Conservation (phyloP, 2,888 invertebrate genomes). For the Oxytorus armatus region DNA sequence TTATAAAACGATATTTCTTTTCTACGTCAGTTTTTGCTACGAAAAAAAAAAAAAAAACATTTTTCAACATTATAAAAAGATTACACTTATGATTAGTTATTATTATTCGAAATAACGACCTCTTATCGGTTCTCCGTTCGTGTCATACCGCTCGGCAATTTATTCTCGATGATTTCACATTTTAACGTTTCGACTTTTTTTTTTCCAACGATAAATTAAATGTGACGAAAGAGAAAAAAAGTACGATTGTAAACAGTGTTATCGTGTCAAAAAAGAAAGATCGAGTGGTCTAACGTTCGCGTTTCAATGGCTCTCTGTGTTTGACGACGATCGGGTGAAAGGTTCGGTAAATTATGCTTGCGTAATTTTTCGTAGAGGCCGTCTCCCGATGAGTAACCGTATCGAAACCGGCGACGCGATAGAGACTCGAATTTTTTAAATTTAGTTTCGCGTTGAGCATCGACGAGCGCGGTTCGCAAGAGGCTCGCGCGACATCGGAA, state of each 20-base stretch:
- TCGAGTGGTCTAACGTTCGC: constrained; percentile 54
- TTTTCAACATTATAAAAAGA: background rate
- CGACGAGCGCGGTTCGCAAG: constrained; percentile 17
- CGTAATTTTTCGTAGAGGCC: constrained; percentile 54
- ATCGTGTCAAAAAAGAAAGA: constrained; percentile 42
- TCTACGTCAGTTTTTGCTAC: constrained; percentile 12
- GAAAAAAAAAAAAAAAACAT: no score
- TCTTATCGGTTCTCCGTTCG: background rate
- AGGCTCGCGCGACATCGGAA: background rate
- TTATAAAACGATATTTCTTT: constrained; percentile 1
- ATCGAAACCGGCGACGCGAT: constrained; percentile 38
- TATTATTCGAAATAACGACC: no score
- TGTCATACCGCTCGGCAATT: no score
- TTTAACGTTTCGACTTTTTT: no score
- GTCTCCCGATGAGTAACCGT: constrained; percentile 60
- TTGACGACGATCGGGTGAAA: constrained; percentile 28
- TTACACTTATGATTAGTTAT: background rate
- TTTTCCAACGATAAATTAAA: no score
- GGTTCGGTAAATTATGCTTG: constrained; percentile 56
- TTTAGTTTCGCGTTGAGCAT: constrained; percentile 53
- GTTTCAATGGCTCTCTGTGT: no score
- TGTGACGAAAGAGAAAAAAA: constrained; percentile 10
- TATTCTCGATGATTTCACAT: no score
- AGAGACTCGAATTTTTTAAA: no score
- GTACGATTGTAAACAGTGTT: constrained; percentile 19